phyloP scores from a whole-genome alignment of 2,888 invertebrate species.

The Philereme vetulata region DNA sequence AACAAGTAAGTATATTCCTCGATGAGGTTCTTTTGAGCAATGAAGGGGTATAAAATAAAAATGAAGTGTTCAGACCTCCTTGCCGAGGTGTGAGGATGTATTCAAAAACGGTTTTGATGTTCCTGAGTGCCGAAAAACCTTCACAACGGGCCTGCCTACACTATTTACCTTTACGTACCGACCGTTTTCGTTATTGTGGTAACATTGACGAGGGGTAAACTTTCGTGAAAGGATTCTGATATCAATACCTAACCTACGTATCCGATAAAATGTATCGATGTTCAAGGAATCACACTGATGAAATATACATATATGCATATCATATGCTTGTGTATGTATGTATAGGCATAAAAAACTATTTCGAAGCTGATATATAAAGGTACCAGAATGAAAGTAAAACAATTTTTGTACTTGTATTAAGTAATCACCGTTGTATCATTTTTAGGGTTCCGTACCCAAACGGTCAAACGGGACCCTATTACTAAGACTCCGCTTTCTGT shows the following conservation, averaged over 20 bases:
- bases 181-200: slow-evolving; percentile 59
- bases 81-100: slow-evolving; percentile 40
- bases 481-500: no score
- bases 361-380: no score
- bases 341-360: no score
- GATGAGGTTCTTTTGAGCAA: slow-evolving; percentile 23
- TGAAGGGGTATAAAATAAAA: slow-evolving; percentile 28
- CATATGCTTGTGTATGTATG: no score
- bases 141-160: slow-evolving; percentile 50
- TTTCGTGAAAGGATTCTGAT: slow-evolving; percentile 43
- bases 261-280: slow-evolving; percentile 31
- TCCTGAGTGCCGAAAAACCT: slow-evolving; percentile 46
- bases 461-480: no score
- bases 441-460: no score
- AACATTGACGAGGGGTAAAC: slow-evolving; percentile 58
- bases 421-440: no score
- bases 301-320: no score
- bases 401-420: no score
- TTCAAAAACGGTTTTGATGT: slow-evolving; percentile 47
- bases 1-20: slow-evolving; percentile 23
- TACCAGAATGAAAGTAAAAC: no score
- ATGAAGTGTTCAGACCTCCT: slow-evolving; percentile 30
- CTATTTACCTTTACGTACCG: slow-evolving; percentile 53
- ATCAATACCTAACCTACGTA: slow-evolving; percentile 52
- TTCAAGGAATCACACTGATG: slow-evolving; percentile 5